Conservation (phyloP, 2,113 vertebrate genomes). For the Cheilinus undulatus region DNA sequence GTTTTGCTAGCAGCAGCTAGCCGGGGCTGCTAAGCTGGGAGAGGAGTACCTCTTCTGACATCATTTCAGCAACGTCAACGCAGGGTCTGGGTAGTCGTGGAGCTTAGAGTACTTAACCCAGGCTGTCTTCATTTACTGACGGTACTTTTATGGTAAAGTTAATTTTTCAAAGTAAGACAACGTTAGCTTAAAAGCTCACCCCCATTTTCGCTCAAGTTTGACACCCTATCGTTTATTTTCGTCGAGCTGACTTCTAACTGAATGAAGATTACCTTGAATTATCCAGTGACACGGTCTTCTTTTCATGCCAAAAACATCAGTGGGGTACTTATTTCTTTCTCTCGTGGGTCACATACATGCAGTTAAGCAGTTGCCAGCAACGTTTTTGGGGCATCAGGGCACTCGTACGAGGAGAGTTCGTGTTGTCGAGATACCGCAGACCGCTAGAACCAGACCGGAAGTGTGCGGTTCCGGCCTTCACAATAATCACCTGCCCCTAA, state of each 20-base stretch:
- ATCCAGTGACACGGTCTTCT: background rate
- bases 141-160: background rate
- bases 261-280: conserved; percentile 9
- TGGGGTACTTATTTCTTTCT: background rate
- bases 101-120: too few relatives aligned
- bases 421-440: background rate
- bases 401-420: background rate
- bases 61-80: fast-evolving
- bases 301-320: background rate
- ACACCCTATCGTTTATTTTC: background rate
- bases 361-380: background rate
- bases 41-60: background rate
- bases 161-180: background rate
- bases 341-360: background rate
- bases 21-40: background rate
- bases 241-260: fast-evolving
- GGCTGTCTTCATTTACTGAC: background rate
- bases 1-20: background rate
- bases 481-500: conserved; percentile 29
- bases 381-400: background rate
- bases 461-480: conserved; percentile 11
- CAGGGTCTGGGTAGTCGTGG: too few relatives aligned
- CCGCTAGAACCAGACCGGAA: background rate
- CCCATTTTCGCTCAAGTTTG: background rate
- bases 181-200: conserved; percentile 6